Percentiles rank a stretch among this genome's conserved stretches.
Evolutionary conservation across 1,140 invertebrate genomes (phyloP).

Genomic region (Zelostemma sp.): DNA sequence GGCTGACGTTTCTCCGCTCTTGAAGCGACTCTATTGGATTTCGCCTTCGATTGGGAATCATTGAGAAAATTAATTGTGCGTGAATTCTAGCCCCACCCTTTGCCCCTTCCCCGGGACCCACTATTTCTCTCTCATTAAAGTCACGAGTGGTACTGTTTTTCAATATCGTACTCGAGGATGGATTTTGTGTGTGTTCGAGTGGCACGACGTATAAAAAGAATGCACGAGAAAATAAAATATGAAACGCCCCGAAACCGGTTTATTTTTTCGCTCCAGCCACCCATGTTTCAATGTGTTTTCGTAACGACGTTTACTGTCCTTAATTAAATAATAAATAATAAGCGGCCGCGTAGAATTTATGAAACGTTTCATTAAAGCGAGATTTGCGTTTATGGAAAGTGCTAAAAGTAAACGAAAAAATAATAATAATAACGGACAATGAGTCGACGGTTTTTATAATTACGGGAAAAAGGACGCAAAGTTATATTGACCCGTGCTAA

Average conservation of each 20-base stretch:
- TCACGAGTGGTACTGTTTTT: slow-evolving; percentile 51
- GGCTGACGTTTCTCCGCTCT: slow-evolving; percentile 25
- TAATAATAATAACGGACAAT: slow-evolving; percentile 45
- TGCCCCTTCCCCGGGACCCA: slow-evolving; percentile 4
- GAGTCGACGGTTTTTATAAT: slow-evolving; percentile 45
- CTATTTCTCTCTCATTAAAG: slow-evolving; percentile 36
- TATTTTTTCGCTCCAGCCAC: neutral
- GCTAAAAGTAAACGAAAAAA: slow-evolving; percentile 40
- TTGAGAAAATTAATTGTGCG: slow-evolving; percentile 70
- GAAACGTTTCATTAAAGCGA: slow-evolving; percentile 7
- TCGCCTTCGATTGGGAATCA: slow-evolving; percentile 62
- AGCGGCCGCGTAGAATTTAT: neutral
- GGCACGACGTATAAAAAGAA: neutral
- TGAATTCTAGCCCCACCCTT: slow-evolving; percentile 50
- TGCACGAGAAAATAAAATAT: neutral
- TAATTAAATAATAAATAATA: no score
- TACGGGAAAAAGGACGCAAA: slow-evolving; percentile 34
- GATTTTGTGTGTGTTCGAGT: neutral
- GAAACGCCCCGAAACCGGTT: neutral
- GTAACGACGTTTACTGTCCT: no score
- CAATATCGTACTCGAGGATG: slow-evolving; percentile 28
- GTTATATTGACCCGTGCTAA: slow-evolving; percentile 40
- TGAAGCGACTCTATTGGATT: slow-evolving; percentile 44
- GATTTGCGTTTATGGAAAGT: slow-evolving; percentile 32
- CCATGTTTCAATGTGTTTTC: neutral